A percentile compares a stretch with the other conserved stretches of the same genome.
These are phyloP conservation scores for Gymnothorax reevesii DNA, from an alignment of 2,797 vertebrate genomes.

Conservation along the genomic window DNA sequence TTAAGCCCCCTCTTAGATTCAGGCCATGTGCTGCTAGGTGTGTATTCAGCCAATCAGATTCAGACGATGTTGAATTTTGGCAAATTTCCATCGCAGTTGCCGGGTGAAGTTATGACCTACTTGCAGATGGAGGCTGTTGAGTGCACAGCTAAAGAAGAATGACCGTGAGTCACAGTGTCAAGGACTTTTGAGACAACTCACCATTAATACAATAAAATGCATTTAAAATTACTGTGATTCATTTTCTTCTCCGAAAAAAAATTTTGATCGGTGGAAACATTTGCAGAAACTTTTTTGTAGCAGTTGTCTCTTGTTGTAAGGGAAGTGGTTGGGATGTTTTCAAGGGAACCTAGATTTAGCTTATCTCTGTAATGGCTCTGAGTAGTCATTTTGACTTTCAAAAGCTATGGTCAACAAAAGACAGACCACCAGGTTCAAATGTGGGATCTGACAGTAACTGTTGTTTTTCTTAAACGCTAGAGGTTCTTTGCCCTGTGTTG, in stretches of 20 bases:
- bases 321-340: neutral
- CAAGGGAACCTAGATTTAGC: neutral
- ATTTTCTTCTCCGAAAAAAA: neutral
- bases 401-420: neutral
- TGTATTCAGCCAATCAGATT: neutral
- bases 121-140: neutral
- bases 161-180: neutral
- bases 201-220: neutral
- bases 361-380: neutral
- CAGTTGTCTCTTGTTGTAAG: neutral
- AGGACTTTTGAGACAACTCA: neutral
- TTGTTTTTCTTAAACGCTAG: neutral
- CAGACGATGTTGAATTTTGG: neutral
- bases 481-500: neutral
- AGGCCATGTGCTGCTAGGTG: neutral
- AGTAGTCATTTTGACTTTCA: neutral
- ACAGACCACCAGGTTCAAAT: neutral
- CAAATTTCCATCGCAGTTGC: neutral
- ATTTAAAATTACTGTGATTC: neutral
- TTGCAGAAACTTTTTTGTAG: neutral
- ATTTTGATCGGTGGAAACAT: constrained; percentile 9
- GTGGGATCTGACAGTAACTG: neutral
- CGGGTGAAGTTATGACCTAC: neutral
- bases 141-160: neutral
- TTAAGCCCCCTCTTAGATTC: neutral